Conservation (phyloP, 2,888 invertebrate species). For the Diarsia brunnea region DNA sequence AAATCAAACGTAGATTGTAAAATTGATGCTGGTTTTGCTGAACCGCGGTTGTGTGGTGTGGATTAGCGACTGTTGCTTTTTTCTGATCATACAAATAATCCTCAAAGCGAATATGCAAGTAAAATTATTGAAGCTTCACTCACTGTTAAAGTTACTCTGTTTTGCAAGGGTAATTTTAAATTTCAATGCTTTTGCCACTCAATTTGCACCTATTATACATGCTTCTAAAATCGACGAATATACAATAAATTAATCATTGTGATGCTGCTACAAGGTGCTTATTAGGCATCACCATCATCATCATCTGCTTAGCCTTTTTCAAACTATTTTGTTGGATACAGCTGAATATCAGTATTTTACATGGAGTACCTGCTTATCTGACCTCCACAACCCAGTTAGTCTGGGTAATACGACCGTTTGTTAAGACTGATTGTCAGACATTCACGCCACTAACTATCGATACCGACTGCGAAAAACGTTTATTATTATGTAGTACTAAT, state of each 20-base stretch:
- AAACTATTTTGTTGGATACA: too few species aligned
- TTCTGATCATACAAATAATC: slow-evolving; percentile 2
- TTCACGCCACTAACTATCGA: too few species aligned
- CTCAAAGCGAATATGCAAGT: neutral
- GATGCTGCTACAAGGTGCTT: neutral
- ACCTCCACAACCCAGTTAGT: too few species aligned
- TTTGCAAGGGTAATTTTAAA: neutral
- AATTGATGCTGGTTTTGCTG: slow-evolving; percentile 33
- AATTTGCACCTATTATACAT: neutral
- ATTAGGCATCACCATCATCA: neutral
- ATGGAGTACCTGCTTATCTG: too few species aligned
- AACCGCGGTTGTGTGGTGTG: slow-evolving; percentile 12
- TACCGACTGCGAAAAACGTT: too few species aligned
- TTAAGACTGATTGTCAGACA: too few species aligned
- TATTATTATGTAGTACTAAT: neutral
- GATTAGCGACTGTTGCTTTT: slow-evolving; percentile 13
- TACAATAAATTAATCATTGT: neutral
- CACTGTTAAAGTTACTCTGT: neutral
- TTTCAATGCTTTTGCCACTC: neutral
- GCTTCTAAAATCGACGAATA: neutral
- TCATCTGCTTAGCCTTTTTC: too few species aligned
- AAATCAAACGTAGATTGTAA: slow-evolving; percentile 60
- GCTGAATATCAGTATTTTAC: too few species aligned
- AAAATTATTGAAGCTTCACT: neutral
- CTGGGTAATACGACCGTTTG: too few species aligned